Percentiles rank a stretch among this genome's conserved stretches.
Conservation (phyloP, 1,140 invertebrate genomes). For the Eupristina koningsbergeri region DNA sequence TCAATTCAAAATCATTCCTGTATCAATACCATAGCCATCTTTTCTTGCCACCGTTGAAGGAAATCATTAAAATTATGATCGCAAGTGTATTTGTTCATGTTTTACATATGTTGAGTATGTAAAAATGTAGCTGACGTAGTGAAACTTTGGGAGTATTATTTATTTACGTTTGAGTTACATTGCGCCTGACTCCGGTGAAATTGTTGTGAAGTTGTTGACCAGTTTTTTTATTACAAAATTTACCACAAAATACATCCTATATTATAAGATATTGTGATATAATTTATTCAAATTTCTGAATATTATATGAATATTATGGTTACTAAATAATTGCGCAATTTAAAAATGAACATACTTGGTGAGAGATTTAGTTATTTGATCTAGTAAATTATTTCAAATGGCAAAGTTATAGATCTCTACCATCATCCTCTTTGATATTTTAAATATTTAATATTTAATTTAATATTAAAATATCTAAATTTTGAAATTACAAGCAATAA, state of each 20-base stretch:
- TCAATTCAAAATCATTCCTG: no score
- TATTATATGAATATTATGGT: no score
- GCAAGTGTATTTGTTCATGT: neutral
- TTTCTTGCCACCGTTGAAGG: neutral
- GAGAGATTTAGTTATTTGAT: neutral
- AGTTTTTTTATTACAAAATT: neutral
- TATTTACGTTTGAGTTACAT: neutral
- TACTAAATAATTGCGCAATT: no score
- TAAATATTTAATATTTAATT: no score
- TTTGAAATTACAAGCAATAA: no score
- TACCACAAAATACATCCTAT: neutral
- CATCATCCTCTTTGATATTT: no score
- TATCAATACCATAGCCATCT: neutral
- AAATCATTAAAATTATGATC: neutral
- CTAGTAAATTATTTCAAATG: no score
- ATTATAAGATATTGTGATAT: neutral
- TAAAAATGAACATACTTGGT: no score
- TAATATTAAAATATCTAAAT: no score
- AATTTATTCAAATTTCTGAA: neutral
- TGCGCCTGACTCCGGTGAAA: neutral
- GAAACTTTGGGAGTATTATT: conserved; percentile 7
- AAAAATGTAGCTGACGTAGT: neutral
- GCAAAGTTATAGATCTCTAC: no score
- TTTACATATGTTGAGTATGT: neutral
- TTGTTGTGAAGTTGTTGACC: neutral